phyloP scores from a whole-genome alignment of 2,113 vertebrate genomes.

The Typhlomys cinereus region DNA sequence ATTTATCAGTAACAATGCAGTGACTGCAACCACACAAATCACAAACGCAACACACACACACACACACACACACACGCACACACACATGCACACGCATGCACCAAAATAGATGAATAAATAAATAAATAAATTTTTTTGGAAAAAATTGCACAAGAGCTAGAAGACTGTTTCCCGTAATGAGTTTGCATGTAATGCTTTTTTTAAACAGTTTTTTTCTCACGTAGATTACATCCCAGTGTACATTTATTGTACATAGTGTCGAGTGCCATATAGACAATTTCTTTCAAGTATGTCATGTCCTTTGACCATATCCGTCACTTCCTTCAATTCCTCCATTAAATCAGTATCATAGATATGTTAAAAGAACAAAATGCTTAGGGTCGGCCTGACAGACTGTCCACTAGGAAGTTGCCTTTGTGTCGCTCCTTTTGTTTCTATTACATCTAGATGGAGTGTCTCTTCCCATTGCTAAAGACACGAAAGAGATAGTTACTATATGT shows the following conservation, averaged over 20 bases:
- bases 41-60: no score
- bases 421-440: not conserved
- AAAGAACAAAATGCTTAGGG: not conserved
- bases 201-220: not conserved
- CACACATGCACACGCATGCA: no score
- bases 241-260: not conserved
- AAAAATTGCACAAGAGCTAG: not conserved
- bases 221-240: no score
- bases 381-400: not conserved
- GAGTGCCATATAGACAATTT: not conserved
- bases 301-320: not conserved
- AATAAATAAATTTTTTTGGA: not conserved
- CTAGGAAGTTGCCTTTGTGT: not conserved
- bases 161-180: not conserved
- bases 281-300: not conserved
- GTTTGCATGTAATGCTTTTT: not conserved
- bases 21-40: no score
- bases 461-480: not conserved
- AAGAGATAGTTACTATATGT: not conserved
- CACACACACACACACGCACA: no score
- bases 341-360: not conserved
- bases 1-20: no score
- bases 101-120: no score
- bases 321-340: not conserved
- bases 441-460: not conserved